Evolutionary conservation across 2,888 invertebrate genomes (phyloP), one percentile per base, ranked within the genome.

Genomic region (Catocala sponsa): DNA sequence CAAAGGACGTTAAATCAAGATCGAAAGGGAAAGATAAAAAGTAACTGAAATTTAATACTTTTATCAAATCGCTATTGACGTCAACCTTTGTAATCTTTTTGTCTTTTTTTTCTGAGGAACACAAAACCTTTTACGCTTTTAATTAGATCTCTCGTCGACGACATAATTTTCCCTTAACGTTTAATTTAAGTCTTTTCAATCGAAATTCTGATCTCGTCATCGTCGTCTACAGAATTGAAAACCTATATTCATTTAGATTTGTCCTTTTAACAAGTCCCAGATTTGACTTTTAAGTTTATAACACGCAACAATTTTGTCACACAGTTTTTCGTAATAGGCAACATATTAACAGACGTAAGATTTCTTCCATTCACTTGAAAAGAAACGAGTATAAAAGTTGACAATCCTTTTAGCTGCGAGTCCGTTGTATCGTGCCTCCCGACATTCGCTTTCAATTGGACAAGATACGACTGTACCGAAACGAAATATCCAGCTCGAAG

Each of bases 1-100:
- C 90, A 89, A 91, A 91, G 88, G 87, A 90, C 92, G 90, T 91
- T 92, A 92, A 94, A 93, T 93, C 92, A 91, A 92, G 92, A 94
- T 92, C 90, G 89, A 90, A 82, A 89, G 85, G 82, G 82, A 84
- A 82, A 87, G 89, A 91, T 90, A 91, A 91, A 88, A 91, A 89
- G 88, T 90, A 89, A 91, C 88, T 89, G 88, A 88, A 91, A 90
- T 89, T 90, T 90, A 90, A 89, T 89, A 89, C 88, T 88, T 90
- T 89, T 89, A 89, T 87, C 89, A 89, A 91, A 89, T 89, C 85
- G 80, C 81, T 82, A 83, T 87, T 82, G 78, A 87, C 83, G 81
- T 85, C 83, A 85, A 74, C 82, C 86, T 87, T 87, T 86, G 84
- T 86, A 80, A 80, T 77, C 79, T 77, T 84, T 83, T 83, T 78